A percentile compares a stretch with the other conserved stretches of the same genome.
Evolutionary conservation across 2,113 vertebrate species (phyloP).

Genomic region (Pica pica): DNA sequence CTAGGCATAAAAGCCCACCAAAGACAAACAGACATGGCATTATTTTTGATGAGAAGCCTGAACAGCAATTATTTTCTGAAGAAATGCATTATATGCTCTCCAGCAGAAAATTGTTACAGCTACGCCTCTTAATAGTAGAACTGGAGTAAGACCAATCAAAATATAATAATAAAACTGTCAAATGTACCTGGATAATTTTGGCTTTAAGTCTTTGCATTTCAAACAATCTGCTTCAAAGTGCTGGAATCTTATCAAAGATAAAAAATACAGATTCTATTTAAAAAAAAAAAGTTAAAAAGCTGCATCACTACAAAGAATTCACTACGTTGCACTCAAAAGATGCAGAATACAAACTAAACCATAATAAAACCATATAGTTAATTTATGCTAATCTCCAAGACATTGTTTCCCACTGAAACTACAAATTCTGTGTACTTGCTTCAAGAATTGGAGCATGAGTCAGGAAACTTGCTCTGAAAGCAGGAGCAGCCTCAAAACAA

Average conservation of each 20-base stretch:
- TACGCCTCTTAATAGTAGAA: background rate
- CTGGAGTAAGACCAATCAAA: background rate
- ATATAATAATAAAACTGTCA: background rate
- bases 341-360: background rate
- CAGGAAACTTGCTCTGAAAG: background rate
- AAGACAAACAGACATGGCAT: background rate
- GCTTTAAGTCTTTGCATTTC: background rate
- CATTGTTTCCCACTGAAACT: background rate
- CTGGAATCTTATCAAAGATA: background rate
- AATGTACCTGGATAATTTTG: background rate
- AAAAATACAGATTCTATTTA: conserved; percentile 14
- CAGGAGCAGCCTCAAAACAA: background rate
- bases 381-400: background rate
- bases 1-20: background rate
- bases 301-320: background rate
- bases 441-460: background rate
- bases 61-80: background rate
- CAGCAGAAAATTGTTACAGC: background rate
- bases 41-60: background rate
- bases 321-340: background rate
- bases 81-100: background rate
- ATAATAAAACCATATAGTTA: background rate
- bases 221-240: conserved; percentile 14
- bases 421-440: background rate
- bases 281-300: background rate